These are phyloP conservation scores for Catharus ustulatus DNA, from an alignment of 2,797 vertebrate genomes.

Conservation along the genomic window DNA sequence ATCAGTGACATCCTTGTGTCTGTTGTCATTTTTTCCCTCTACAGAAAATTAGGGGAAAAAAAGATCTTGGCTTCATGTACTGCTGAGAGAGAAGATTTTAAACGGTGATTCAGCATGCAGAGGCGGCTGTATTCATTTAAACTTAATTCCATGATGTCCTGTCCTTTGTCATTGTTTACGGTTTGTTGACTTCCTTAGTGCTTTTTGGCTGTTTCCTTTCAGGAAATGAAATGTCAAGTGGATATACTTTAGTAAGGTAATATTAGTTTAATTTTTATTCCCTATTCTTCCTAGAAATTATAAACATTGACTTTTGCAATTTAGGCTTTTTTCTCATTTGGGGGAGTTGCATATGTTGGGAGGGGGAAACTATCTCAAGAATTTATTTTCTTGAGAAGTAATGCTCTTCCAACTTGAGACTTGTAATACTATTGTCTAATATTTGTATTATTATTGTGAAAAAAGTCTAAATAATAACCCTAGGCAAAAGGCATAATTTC, in stretches of 20 bases:
- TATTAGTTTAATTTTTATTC: not conserved
- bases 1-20: not conserved
- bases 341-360: not conserved
- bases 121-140: not conserved
- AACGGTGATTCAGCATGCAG: not conserved
- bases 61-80: not conserved
- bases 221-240: constrained; percentile 4
- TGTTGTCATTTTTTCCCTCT: not conserved
- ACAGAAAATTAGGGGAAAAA: not conserved
- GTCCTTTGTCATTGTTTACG: constrained; percentile 40
- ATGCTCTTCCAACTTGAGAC: not conserved
- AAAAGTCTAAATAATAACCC: not conserved
- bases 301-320: not conserved
- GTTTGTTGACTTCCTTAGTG: constrained; percentile 54
- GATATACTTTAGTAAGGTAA: not conserved
- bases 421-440: not conserved
- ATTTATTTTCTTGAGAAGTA: not conserved
- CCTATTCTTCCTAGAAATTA: not conserved
- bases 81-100: not conserved
- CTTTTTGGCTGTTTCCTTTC: constrained; percentile 8
- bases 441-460: not conserved
- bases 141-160: not conserved
- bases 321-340: not conserved
- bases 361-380: not conserved
- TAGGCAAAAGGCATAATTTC: not conserved